Evolutionary conservation across 2,113 vertebrate genomes (phyloP).

Genomic region (Brachypteracias leptosomus): DNA sequence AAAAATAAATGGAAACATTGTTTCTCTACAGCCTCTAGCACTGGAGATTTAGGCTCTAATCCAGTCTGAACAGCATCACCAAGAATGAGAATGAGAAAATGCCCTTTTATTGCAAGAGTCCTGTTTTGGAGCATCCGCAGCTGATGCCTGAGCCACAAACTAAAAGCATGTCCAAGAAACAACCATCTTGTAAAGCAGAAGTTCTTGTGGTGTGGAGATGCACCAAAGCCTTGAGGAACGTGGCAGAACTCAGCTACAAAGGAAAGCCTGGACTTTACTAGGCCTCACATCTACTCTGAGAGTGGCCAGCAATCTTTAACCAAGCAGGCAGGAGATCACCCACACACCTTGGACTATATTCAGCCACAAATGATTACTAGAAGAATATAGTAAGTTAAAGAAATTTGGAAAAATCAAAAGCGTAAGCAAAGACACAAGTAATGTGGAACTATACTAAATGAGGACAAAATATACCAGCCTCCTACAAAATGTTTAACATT

Average conservation of each 20-base stretch:
- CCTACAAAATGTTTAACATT: background rate
- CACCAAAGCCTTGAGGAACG: background rate
- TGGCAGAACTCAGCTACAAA: background rate
- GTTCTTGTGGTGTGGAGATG: no score
- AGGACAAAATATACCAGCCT: background rate
- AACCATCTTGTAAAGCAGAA: background rate
- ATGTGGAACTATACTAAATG: background rate
- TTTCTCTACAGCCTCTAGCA: background rate
- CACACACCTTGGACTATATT: background rate
- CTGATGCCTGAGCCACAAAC: background rate
- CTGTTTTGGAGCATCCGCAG: background rate
- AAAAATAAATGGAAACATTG: background rate
- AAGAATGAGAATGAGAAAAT: background rate
- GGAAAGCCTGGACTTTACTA: background rate
- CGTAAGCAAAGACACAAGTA: background rate
- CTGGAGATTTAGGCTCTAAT: background rate
- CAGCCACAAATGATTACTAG: background rate
- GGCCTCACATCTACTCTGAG: background rate
- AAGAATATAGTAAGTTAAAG: background rate
- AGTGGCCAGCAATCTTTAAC: background rate
- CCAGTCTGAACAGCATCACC: background rate
- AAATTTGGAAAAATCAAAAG: background rate
- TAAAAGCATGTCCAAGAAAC: background rate
- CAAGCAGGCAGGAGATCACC: background rate
- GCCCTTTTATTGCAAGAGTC: background rate